Base-by-base conservation (phyloP, 2,113 vertebrate species). In the Malaclemys terrapin region DNA sequence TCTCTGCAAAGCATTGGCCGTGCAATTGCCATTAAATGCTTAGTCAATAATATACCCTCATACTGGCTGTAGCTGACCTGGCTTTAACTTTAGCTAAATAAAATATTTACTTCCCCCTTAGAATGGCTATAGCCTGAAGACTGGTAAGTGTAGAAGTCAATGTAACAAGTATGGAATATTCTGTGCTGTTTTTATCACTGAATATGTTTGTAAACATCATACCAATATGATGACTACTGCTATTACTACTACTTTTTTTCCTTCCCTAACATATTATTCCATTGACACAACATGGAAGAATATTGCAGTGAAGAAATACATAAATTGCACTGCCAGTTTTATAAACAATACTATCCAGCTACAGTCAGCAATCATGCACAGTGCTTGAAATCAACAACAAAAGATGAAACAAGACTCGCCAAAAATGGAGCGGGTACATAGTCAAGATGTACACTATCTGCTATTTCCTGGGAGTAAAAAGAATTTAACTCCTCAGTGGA, bases 401-500 rank as follows among this genome's bases (percentile, higher is more conserved):
- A 38, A 88, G 42, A 12, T 49, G 49, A 1, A 4, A n/a, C 3
- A 1, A 59, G 24, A 19, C 14, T 29, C 19, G 45, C 7, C 6
- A 38, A 29, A 50, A 75, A 52, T n/a, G 54, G 69, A 57, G 42
- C 19, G 52, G 53, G 88, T 54, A 78, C 56, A 42, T 25, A 83
- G 53, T 42, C 75, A 80, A 62, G 80, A 52, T 87, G 52, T 89
- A 83, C 8, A 54, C 57, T 7, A 20, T 42, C 84, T 82, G 42
- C 89, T 14, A 8, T 80, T 10, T 90, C 91, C 82, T 87, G 35
- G 88, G 45, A n/a, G 89, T 80, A 85, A 79, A 81, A 81, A 86
- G 50, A 87, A 54, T 53, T 80, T 80, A 88, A 1, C 75, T 72
- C 29, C 65, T 93, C 76, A 56, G 62, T 78, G 69, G 72, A 95